These are phyloP conservation scores for Diorhabda elongata DNA, from an alignment of 1,140 invertebrate genomes.

Conservation along the genomic window DNA sequence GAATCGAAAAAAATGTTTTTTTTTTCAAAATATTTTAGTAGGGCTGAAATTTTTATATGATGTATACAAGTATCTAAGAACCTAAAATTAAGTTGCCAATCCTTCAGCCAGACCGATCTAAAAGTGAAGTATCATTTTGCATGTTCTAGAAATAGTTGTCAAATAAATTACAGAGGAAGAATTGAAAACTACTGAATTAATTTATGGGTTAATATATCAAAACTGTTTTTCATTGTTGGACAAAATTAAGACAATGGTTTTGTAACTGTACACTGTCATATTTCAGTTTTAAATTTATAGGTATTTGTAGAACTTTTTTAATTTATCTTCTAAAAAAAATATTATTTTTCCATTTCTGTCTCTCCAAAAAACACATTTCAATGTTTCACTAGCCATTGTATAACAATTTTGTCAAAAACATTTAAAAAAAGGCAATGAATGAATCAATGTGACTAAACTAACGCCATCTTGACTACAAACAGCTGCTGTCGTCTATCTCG, in stretches of 20 bases:
- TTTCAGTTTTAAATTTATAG: too few species aligned
- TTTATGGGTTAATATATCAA: constrained; percentile 15
- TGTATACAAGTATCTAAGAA: constrained; percentile 16
- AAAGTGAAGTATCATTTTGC: constrained; percentile 13
- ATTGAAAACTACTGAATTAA: constrained; percentile 10
- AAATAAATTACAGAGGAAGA: constrained; percentile 18
- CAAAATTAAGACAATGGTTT: constrained; percentile 11
- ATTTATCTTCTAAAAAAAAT: too few species aligned
- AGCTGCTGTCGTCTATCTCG: too few species aligned
- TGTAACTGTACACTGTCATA: too few species aligned
- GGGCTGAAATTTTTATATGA: constrained; percentile 14
- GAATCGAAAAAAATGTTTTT: constrained; percentile 4
- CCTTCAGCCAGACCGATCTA: constrained; percentile 4
- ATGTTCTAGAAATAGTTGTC: constrained; percentile 21
- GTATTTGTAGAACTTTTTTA: too few species aligned
- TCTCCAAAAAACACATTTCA: too few species aligned
- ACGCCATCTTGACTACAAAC: too few species aligned
- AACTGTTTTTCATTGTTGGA: constrained; percentile 18
- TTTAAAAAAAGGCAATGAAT: too few species aligned
- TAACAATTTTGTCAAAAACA: too few species aligned
- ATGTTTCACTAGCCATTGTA: too few species aligned
- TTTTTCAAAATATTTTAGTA: constrained; percentile 22
- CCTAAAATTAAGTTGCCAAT: constrained; percentile 10
- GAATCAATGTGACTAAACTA: too few species aligned
- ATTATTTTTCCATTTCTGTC: too few species aligned